Base-by-base conservation (phyloP, 1,140 invertebrate species). In the Drosophila triauraria region DNA sequence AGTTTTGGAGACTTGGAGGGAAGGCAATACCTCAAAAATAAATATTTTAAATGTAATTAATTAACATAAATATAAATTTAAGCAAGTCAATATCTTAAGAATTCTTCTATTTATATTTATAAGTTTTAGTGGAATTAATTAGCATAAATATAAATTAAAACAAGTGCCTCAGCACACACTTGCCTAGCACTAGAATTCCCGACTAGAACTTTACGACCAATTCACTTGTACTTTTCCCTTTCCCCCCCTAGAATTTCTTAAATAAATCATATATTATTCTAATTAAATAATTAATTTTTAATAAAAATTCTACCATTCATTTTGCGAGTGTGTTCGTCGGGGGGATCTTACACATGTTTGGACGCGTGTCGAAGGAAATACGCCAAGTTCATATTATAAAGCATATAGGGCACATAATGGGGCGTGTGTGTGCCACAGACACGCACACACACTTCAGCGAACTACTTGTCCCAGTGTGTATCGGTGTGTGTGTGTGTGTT, bases 401-500 rank as follows among this genome's bases (percentile, higher is more conserved):
- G 81, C 77, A 79, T 75, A 67, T 76, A 67, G 71, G 82, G 75
- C 75, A 82, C 65, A 83, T 85, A 81, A 85, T 84, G 77, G 81
- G 65, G 54, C 65, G 80, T 82, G 76, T 83, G 81, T 84, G 81
- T 84, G 81, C 61, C 79, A 82, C 80, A 80, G 64, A 78, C 74
- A 82, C 58, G 51, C 65, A 71, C 54, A 80, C 75, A 70, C 80
- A 70, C 80, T 78, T 64, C 68, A 78, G 5, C 9, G 5, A 53
- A 69, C 76, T 78, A 81, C 78, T 84, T 81, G 82, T 62, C 68
- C 81, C 78, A 70, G 80, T 78, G 76, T 70, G n/a, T 54, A 30
- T 46, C 20, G 27, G 20, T 23, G 17, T 48, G 32, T 65, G 17
- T 48, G 32, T 65, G 78, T 82, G 75, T 82, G 72, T 69, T 76